Conservation (phyloP, 2,888 invertebrate genomes). For the Stramonita haemastoma region DNA sequence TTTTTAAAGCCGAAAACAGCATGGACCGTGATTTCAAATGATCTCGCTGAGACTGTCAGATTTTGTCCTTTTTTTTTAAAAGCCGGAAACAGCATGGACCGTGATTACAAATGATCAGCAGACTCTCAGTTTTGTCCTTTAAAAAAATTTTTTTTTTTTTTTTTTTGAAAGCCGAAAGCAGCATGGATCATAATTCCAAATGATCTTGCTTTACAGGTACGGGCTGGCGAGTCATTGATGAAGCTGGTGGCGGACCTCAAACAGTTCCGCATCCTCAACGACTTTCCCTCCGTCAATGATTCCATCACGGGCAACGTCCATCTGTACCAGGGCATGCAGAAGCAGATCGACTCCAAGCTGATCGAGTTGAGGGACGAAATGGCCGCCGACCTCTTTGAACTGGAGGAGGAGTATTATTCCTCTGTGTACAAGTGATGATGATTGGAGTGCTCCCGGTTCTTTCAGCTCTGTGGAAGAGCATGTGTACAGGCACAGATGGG, state of each 20-base stretch:
- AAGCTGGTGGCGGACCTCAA: slow-evolving; percentile 98
- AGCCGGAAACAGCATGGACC: too few relatives aligned
- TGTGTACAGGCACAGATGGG: not conserved
- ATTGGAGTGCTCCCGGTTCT: not conserved
- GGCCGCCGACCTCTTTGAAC: slow-evolving; percentile 93
- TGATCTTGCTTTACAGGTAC: slow-evolving; percentile 80
- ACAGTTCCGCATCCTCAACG: slow-evolving; percentile 97
- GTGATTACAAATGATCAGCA: too few relatives aligned
- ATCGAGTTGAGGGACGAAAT: slow-evolving; percentile 95
- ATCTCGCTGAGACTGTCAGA: too few relatives aligned
- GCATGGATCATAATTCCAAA: not conserved
- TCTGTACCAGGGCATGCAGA: slow-evolving; percentile 91
- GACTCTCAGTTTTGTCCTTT: too few relatives aligned
- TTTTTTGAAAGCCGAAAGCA: too few relatives aligned
- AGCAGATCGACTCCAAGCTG: slow-evolving; percentile 94
- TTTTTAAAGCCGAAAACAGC: too few relatives aligned
- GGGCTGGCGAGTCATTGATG: slow-evolving; percentile 97
- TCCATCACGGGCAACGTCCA: slow-evolving; percentile 96
- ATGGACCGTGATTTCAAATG: too few relatives aligned
- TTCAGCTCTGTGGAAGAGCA: not conserved
- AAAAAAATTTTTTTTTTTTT: too few relatives aligned
- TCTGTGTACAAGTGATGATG: slow-evolving; percentile 72
- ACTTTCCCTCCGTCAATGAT: slow-evolving; percentile 98
- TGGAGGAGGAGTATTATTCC: slow-evolving; percentile 93
- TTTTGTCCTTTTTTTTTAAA: not conserved